These are phyloP conservation scores for Gastrophryne carolinensis DNA, from an alignment of 2,797 vertebrate species.

Conservation along the genomic window DNA sequence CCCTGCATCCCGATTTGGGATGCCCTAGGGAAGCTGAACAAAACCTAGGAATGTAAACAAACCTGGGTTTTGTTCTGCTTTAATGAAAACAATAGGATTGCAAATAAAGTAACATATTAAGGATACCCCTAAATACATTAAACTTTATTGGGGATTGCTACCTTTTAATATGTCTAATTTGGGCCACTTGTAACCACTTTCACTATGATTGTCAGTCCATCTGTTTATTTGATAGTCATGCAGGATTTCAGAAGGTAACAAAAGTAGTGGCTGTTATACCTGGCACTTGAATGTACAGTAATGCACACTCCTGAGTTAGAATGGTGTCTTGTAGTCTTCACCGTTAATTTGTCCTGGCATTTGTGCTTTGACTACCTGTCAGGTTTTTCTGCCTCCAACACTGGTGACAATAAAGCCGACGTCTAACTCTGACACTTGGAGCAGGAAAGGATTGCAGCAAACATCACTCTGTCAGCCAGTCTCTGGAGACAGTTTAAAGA, in stretches of 20 bases:
- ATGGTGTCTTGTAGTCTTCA: conserved; percentile 53
- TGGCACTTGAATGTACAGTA: not conserved
- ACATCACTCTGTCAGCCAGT: conserved; percentile 37
- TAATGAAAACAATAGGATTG: no score
- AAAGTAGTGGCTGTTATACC: not conserved
- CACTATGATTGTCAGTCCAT: not conserved
- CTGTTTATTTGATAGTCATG: not conserved
- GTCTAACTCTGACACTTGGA: conserved; percentile 49
- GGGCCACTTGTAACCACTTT: no score
- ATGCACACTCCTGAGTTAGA: conserved; percentile 43
- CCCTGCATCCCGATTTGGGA: no score
- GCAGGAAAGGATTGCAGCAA: conserved; percentile 55
- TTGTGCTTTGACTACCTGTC: conserved; percentile 65
- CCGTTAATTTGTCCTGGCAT: conserved; percentile 63
- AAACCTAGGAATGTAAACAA: no score
- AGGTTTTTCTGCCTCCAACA: conserved; percentile 59
- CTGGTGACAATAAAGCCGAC: conserved; percentile 58
- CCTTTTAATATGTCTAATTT: no score
- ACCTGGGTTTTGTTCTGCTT: no score
- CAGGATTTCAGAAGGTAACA: not conserved
- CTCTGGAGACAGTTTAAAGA: conserved; percentile 41
- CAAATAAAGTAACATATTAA: no score
- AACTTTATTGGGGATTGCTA: no score
- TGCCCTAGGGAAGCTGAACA: no score
- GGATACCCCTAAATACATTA: no score